Evolutionary conservation across 1,140 invertebrate species (phyloP).

Genomic region (Mylabris phalerata): DNA sequence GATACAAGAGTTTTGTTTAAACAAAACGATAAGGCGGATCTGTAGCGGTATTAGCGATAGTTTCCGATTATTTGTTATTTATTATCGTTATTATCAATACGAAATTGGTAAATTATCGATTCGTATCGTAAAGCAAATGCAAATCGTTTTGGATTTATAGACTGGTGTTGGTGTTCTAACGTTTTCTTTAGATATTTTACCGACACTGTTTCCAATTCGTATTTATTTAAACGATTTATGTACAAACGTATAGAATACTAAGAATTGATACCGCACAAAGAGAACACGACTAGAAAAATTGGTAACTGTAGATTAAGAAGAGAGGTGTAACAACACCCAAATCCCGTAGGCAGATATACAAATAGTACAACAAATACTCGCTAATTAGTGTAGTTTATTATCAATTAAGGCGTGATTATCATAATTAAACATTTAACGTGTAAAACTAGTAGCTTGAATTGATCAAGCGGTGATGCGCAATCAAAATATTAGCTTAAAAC

Average conservation of each 20-base stretch:
- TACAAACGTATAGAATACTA: slow-evolving; percentile 12
- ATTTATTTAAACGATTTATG: slow-evolving; percentile 14
- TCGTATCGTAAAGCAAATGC: slow-evolving; percentile 7
- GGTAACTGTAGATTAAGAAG: no score
- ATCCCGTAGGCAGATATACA: no score
- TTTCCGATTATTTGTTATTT: no score
- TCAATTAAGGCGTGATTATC: slow-evolving; percentile 6
- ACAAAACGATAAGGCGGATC: no score
- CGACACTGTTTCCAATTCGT: slow-evolving; percentile 13
- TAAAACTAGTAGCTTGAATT: no score
- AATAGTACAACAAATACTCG: background rate
- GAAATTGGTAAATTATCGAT: background rate
- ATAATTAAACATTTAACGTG: background rate
- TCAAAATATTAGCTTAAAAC: no score
- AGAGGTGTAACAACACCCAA: no score
- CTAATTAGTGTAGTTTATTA: slow-evolving; percentile 12
- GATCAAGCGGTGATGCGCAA: no score
- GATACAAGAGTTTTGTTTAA: no score
- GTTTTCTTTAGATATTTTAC: slow-evolving; percentile 7
- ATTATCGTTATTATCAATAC: no score
- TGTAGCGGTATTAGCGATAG: no score
- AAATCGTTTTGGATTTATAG: slow-evolving; percentile 16
- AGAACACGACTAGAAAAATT: no score
- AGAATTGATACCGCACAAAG: background rate
- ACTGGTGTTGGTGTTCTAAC: slow-evolving; percentile 14